These are phyloP conservation scores for Anthoptus insignis DNA, from an alignment of 2,888 invertebrate species.

Conservation along the genomic window DNA sequence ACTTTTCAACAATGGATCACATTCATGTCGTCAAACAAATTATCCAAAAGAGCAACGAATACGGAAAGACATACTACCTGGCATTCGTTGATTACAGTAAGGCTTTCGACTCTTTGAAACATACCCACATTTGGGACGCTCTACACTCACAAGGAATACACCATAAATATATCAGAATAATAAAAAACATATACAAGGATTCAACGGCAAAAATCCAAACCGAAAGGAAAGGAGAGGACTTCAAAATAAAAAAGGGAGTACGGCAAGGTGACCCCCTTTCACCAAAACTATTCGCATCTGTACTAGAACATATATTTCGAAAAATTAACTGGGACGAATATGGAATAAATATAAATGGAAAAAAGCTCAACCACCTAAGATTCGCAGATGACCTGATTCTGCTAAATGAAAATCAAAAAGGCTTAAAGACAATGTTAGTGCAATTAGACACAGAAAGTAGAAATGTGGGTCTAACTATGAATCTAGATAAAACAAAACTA, in stretches of 20 bases:
- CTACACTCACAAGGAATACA: background rate
- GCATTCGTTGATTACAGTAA: background rate
- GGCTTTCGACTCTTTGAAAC: background rate
- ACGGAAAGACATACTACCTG: background rate
- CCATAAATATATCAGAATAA: too few relatives aligned
- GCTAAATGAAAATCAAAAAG: too few relatives aligned
- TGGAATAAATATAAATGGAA: background rate
- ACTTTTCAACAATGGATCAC: constrained; percentile 29
- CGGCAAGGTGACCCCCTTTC: background rate
- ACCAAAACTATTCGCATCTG: background rate
- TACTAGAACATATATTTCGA: background rate
- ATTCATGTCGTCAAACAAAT: constrained; percentile 27
- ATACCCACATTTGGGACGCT: background rate
- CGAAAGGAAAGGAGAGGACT: background rate
- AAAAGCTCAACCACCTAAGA: background rate
- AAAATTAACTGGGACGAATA: background rate
- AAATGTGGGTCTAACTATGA: too few relatives aligned
- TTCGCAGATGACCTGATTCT: background rate
- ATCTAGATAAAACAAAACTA: too few relatives aligned
- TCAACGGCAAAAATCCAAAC: background rate
- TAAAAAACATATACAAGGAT: background rate
- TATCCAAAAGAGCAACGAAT: constrained; percentile 23
- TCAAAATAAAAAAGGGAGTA: background rate
- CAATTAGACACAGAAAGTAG: too few relatives aligned
- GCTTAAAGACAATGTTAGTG: too few relatives aligned